Base-by-base conservation (phyloP, 2,113 vertebrate species). In the Sisor rabdophorus region DNA sequence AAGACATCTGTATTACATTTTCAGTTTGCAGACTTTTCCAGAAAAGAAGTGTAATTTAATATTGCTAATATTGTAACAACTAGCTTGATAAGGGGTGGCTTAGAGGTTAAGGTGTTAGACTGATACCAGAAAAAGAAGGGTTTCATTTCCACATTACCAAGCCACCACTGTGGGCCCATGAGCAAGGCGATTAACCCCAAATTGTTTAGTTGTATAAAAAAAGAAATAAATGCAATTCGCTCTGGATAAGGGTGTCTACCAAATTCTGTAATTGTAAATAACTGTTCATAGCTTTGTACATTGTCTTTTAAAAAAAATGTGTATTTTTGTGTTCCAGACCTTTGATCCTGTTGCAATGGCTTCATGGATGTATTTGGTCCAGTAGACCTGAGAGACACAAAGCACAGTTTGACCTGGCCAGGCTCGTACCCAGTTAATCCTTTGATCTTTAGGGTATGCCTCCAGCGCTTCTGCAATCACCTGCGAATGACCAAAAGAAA, bases 401-500 rank as follows among this genome's bases (percentile, higher is more conserved):
- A 97, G 90, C 55, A 96, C 94, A 2, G 94, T 91, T 86, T 97
- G 95, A 44, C 95, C 95, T 0, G 95, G 95, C 93, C 95, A 96
- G 2, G 91, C 91, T 61, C 91, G 87, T 67, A 97, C 94, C 94
- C 94, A 95, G 2, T 91, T 75, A 74, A 93, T 92, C 69, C 94
- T 89, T 58, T 77, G 2, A 72, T 86, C 79, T 54, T 87, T 87
- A 17, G 89, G 89, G 80, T 96, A 96, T 1, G 93, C 94, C 52
- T 83, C 28, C 9, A 94, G 86, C 9, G 94, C 94, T 10, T 91
- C 84, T 52, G 87, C 87, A 64, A 94, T 93, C 17, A 96, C 93
- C 95, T 96, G 74, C 52, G 72, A 44, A 36, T 11, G 48, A 83
- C 36, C 68, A 75, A 12, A 53, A 63, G 40, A 11, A 69, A 68